phyloP scores from a whole-genome alignment of 2,888 invertebrate species.

The Halictus ligatus region DNA sequence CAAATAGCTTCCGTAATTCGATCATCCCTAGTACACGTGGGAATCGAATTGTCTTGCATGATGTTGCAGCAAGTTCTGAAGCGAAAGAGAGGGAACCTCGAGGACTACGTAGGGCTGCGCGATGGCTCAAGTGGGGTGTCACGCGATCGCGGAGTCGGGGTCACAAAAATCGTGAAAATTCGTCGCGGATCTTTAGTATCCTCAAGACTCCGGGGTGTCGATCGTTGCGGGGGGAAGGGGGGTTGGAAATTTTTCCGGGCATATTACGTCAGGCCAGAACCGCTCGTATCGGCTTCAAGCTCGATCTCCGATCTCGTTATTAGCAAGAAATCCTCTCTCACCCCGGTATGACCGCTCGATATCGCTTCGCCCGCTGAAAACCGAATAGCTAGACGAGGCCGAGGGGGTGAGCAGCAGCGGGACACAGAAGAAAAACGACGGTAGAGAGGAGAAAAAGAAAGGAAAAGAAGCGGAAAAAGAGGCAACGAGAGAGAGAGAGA shows the following conservation, averaged over 20 bases:
- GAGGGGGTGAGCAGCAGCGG: neutral
- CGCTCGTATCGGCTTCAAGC: slow-evolving; percentile 41
- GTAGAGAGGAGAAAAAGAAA: neutral
- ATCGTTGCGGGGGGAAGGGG: neutral
- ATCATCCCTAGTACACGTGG: too few relatives aligned
- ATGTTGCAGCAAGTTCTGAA: neutral
- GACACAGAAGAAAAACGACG: neutral
- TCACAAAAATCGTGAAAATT: neutral
- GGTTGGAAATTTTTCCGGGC: neutral
- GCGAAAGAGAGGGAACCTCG: neutral
- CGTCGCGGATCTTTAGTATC: neutral
- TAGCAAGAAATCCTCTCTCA: slow-evolving; percentile 44
- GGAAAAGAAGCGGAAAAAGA: neutral
- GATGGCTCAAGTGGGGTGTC: neutral
- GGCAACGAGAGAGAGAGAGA: neutral
- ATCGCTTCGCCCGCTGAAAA: slow-evolving; percentile 18
- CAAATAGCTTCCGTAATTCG: too few relatives aligned
- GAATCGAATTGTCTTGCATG: too few relatives aligned
- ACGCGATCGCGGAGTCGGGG: too few relatives aligned
- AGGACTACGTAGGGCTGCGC: neutral
- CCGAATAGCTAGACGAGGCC: neutral
- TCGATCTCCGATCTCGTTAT: slow-evolving; percentile 46
- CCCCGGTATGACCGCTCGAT: slow-evolving; percentile 25
- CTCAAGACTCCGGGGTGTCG: neutral
- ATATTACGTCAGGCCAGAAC: slow-evolving; percentile 18